Evolutionary conservation across 2,888 invertebrate genomes (phyloP), one percentile per base, ranked within the genome.

Genomic region (Seladonia tumulorum): DNA sequence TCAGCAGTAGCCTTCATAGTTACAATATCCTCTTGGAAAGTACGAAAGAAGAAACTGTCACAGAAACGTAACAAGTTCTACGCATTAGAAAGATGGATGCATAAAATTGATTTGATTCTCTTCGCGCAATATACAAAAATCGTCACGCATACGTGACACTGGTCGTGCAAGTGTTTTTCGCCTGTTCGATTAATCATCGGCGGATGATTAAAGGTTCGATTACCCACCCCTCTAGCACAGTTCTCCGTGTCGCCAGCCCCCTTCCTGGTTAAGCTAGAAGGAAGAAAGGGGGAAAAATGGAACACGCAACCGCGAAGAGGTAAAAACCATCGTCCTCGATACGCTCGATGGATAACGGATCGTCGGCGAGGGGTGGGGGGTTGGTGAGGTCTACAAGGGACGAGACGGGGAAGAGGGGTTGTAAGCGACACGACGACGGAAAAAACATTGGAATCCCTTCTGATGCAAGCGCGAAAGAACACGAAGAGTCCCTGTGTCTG

Each of bases 381-480:
- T 3, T 8, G 5, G 18, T 49, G 49, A 18, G 22, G 22, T 53
- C 8, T 53, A 2, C 22, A 2, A 22, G 49, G 22, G 22, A 3
- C 22, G 22, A 8, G 49, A 8, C n/a, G 53, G 22, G 53, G 35
- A 3, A 35, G 35, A 35, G 35, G 35, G 53, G 53, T 22, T 53
- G 53, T 53, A 53, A 53, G 63, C 12, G 60, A 14, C n/a, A 14
- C 25, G 25, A n/a, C n/a, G 14, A 57, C 75, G 70, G 70, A 8
- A 76, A 47, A 39, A 57, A 57, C 68, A 42, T 72, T 66, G 63
- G 72, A 75, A 76, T 60, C 72, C 53, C 53, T 73, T 71, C 75
- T 68, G 71, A 87, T 74, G 75, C 75, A 45, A 16, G 12, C 77
- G 71, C 63, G 71, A 85, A 79, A 71, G 76, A 75, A 79, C 18